These are phyloP conservation scores for Mus caroli DNA, from an alignment of 2,797 vertebrate genomes.

Conservation along the genomic window DNA sequence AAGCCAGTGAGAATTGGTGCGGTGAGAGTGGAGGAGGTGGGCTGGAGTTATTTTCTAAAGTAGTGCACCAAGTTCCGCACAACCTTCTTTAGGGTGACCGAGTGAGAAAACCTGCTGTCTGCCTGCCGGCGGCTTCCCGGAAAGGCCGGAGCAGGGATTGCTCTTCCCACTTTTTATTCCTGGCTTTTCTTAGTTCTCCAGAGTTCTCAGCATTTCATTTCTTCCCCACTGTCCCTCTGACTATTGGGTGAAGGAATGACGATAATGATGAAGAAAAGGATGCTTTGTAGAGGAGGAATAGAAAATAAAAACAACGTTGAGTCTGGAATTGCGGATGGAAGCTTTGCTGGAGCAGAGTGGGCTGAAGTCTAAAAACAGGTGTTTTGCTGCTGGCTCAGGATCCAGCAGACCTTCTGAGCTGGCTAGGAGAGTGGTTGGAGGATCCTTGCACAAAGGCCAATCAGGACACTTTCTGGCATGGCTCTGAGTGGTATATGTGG, in stretches of 20 bases:
- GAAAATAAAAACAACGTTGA: background rate
- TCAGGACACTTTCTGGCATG: background rate
- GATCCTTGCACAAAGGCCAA: background rate
- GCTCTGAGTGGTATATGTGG: background rate
- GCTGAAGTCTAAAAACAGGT: slow-evolving; percentile 35
- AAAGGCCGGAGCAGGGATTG: background rate
- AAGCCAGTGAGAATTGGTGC: background rate
- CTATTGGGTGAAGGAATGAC: background rate
- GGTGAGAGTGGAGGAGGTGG: background rate
- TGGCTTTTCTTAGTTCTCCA: background rate
- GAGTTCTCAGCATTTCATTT: background rate
- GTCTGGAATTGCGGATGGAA: background rate
- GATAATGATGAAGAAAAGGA: background rate
- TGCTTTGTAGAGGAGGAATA: background rate
- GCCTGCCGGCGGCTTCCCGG: background rate
- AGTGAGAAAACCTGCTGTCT: background rate
- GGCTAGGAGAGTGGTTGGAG: slow-evolving; percentile 27
- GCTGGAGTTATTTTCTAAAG: background rate
- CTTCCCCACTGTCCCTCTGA: background rate
- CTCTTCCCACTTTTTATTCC: background rate
- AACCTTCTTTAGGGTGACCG: background rate
- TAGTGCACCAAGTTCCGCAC: background rate
- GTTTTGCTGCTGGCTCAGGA: slow-evolving; percentile 60
- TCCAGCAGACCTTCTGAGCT: background rate
- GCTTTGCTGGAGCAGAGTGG: background rate